Percentiles rank a stretch among this genome's conserved stretches.
phyloP scores from a whole-genome alignment of 2,113 vertebrate species.

The Cavia aperea region DNA sequence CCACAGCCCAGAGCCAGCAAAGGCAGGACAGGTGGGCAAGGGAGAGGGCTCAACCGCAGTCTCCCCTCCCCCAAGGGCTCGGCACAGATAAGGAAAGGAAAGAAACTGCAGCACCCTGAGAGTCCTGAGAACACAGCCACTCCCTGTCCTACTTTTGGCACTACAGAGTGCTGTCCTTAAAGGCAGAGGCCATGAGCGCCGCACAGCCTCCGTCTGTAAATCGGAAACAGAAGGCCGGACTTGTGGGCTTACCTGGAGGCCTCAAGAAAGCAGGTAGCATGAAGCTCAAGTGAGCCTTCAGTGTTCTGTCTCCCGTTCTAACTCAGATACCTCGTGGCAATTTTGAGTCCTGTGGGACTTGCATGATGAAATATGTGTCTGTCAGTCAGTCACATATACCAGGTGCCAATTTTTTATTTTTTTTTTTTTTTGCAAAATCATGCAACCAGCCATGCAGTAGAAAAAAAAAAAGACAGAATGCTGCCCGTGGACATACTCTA shows the following conservation, averaged over 20 bases:
- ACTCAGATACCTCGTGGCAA: neutral
- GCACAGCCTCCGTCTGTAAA: neutral
- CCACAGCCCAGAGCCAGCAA: neutral
- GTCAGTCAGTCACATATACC: constrained; percentile 11
- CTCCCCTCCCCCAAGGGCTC: neutral
- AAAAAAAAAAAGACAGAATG: constrained; percentile 5
- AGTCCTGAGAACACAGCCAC: neutral
- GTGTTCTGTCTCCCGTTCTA: neutral
- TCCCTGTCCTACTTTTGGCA: neutral
- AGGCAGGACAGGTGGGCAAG: neutral
- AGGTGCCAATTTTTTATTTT: neutral
- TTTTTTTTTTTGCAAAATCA: constrained; percentile 12
- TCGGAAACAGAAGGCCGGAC: neutral
- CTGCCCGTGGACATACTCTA: neutral
- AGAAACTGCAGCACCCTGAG: neutral
- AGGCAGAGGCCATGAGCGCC: fast-evolving
- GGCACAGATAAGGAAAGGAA: neutral
- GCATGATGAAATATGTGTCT: constrained; percentile 1
- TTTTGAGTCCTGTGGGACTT: neutral
- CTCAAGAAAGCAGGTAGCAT: neutral
- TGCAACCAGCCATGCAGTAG: neutral
- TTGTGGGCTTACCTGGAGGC: neutral
- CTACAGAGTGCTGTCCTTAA: fast-evolving
- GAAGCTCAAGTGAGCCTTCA: neutral
- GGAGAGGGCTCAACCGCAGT: neutral